These are phyloP conservation scores for Amblyornis subalaris DNA, from an alignment of 2,113 vertebrate species.

Conservation along the genomic window DNA sequence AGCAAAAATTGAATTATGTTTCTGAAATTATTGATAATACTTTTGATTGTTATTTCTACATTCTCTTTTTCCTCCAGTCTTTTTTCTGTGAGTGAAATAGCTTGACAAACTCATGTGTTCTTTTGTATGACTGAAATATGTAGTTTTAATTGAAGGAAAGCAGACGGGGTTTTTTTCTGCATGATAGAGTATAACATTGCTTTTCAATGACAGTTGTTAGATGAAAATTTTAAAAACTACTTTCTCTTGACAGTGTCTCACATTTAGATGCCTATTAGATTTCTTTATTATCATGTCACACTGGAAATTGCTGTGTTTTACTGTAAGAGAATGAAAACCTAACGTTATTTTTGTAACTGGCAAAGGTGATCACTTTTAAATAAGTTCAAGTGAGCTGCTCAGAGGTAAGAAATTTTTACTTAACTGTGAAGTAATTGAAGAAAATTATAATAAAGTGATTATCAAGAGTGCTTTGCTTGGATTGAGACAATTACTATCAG, in stretches of 20 bases:
- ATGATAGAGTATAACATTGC: not conserved
- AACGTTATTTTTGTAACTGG: not conserved
- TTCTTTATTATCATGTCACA: not conserved
- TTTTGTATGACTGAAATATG: not conserved
- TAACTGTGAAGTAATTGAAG: not conserved
- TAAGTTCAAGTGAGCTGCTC: not conserved
- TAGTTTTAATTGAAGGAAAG: not conserved
- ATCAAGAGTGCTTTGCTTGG: not conserved
- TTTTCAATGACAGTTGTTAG: not conserved
- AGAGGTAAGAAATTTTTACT: not conserved
- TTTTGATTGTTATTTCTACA: not conserved
- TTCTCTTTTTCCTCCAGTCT: not conserved
- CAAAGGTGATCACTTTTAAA: not conserved
- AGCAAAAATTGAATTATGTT: not conserved
- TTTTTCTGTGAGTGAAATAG: not conserved
- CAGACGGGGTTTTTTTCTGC: rapidly evolving
- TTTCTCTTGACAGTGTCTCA: not conserved
- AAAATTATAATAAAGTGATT: not conserved
- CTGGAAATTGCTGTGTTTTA: not conserved
- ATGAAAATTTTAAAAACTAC: not conserved
- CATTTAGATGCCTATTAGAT: not conserved
- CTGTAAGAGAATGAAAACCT: not conserved
- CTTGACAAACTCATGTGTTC: not conserved
- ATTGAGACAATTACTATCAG: not conserved
- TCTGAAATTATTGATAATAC: not conserved